These are phyloP conservation scores for Sclerodermus sp. DNA, from an alignment of 2,888 invertebrate species.

Conservation along the genomic window DNA sequence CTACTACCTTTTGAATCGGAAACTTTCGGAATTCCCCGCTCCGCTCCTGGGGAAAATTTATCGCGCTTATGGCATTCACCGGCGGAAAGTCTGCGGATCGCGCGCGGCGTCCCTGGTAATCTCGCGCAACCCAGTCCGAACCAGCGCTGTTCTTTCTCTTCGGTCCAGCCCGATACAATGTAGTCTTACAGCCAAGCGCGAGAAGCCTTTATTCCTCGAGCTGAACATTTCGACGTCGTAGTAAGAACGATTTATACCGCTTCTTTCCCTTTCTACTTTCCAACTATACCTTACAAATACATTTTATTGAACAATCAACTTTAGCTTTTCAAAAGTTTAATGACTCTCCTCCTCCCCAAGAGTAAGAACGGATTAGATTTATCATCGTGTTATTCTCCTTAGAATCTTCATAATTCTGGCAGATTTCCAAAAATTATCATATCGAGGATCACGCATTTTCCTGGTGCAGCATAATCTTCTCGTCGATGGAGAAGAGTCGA, in stretches of 20 bases:
- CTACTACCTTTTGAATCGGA: conserved; percentile 46
- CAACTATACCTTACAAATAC: too few relatives aligned
- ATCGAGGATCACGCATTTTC: too few relatives aligned
- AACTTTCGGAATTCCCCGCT: conserved; percentile 47
- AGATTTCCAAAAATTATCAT: too few relatives aligned
- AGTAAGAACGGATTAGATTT: too few relatives aligned
- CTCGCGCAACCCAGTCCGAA: conserved; percentile 1
- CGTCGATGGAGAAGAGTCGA: too few relatives aligned
- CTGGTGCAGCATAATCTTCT: too few relatives aligned
- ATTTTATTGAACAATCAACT: too few relatives aligned
- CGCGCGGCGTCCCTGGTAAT: conserved; percentile 4
- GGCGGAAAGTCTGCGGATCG: conserved; percentile 24
- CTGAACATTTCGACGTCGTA: conserved; percentile 8
- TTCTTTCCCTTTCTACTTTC: too few relatives aligned
- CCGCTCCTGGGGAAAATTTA: conserved; percentile 43
- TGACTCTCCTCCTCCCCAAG: too few relatives aligned
- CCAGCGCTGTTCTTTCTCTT: conserved; percentile 1
- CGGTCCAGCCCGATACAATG: conserved; percentile 8
- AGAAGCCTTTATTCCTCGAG: conserved; percentile 2
- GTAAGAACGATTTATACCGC: background rate
- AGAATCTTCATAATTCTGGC: too few relatives aligned
- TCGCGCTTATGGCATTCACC: conserved; percentile 44
- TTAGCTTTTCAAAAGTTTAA: too few relatives aligned
- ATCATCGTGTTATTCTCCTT: too few relatives aligned
- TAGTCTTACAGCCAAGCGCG: background rate